Evolutionary conservation across 2,113 vertebrate species (phyloP).

Genomic region (Albula glossodonta): DNA sequence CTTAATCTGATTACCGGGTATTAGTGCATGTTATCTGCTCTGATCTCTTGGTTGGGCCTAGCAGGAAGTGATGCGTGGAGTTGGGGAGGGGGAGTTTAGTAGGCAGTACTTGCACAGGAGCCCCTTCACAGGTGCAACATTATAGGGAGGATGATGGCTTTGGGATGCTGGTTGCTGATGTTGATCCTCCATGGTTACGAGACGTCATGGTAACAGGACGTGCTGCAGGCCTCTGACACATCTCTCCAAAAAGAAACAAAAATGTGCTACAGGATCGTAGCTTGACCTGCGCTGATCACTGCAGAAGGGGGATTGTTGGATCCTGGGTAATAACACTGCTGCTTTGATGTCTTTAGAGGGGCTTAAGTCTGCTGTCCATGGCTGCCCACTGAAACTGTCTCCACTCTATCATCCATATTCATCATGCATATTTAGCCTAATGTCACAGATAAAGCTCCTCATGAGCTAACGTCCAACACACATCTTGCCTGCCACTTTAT

Average conservation of each 20-base stretch:
- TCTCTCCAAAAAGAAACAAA: too few relatives aligned
- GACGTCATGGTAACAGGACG: background rate
- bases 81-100: background rate
- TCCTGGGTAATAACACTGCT: background rate
- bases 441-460: too few relatives aligned
- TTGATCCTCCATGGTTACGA: background rate
- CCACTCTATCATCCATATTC: background rate
- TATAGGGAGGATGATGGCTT: background rate
- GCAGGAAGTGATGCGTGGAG: background rate
- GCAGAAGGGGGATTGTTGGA: background rate
- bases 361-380: background rate
- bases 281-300: background rate
- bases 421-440: too few relatives aligned
- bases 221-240: background rate
- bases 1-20: conserved; percentile 29
- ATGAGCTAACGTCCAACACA: too few relatives aligned
- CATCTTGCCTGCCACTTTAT: too few relatives aligned
- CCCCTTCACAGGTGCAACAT: background rate
- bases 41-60: conserved; percentile 17
- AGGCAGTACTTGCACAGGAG: background rate
- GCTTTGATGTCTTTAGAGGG: background rate
- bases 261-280: too few relatives aligned
- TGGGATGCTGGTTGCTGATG: background rate
- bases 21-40: conserved; percentile 26
- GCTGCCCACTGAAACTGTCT: background rate